Conservation (phyloP, 2,888 invertebrate species). For the Clunio marinus region DNA sequence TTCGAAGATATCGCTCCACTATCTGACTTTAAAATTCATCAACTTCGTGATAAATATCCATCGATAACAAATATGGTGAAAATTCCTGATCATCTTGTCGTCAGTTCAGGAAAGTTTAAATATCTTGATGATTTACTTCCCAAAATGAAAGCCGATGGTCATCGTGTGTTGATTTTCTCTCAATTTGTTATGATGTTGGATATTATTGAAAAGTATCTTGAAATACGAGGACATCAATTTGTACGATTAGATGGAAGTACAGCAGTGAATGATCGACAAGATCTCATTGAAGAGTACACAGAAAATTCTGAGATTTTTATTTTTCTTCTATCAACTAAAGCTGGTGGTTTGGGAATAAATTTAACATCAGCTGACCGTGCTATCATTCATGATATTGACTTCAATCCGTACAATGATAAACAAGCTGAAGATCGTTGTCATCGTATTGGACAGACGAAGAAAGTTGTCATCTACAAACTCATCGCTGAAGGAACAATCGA, state of each 20-base stretch:
- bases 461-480: constrained; percentile 81
- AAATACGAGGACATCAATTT: constrained; percentile 67
- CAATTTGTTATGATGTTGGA: constrained; percentile 96
- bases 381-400: constrained; percentile 94
- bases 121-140: constrained; percentile 75
- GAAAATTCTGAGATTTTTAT: constrained; percentile 73
- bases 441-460: constrained; percentile 71
- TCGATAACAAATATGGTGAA: constrained; percentile 61
- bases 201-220: constrained; percentile 82
- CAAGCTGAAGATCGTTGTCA: constrained; percentile 91
- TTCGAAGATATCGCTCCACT: constrained; percentile 81
- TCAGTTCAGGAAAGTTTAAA: constrained; percentile 81
- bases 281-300: constrained; percentile 85
- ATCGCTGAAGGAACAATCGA: constrained; percentile 85
- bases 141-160: constrained; percentile 65
- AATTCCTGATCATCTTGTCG: constrained; percentile 66
- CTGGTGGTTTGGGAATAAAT: constrained; percentile 95
- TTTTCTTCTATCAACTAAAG: constrained; percentile 87
- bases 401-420: constrained; percentile 97
- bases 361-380: constrained; percentile 91
- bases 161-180: constrained; percentile 87
- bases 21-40: constrained; percentile 90
- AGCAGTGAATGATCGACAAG: constrained; percentile 79
- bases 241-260: constrained; percentile 87
- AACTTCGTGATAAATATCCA: constrained; percentile 63